phyloP scores from a whole-genome alignment of 2,888 invertebrate genomes.

The Oxyscelio sp. region DNA sequence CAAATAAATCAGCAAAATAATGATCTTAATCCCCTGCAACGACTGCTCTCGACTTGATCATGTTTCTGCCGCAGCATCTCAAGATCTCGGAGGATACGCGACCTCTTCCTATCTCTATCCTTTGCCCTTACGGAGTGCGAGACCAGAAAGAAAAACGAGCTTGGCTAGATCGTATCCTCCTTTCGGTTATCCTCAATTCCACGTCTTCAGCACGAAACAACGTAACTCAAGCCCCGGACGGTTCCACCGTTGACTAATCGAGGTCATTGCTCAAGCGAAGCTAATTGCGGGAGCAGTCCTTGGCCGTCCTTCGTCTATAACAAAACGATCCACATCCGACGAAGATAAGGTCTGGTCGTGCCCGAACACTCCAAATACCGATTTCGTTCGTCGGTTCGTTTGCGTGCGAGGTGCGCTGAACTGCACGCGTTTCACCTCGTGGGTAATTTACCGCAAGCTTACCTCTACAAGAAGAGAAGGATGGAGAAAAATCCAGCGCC shows the following conservation, averaged over 20 bases:
- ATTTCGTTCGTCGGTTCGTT: constrained; percentile 26
- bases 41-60: constrained; percentile 27
- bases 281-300: constrained; percentile 51
- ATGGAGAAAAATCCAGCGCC: background rate
- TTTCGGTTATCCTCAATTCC: constrained; percentile 31
- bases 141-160: constrained; percentile 30
- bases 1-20: constrained; percentile 42
- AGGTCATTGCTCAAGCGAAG: constrained; percentile 54
- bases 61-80: constrained; percentile 34
- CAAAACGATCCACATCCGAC: constrained; percentile 29
- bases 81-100: too few species aligned
- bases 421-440: constrained; percentile 13
- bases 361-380: constrained; percentile 28
- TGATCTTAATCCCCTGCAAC: constrained; percentile 45
- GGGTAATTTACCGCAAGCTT: constrained; percentile 26
- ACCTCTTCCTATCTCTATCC: constrained; percentile 50
- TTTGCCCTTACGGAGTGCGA: constrained; percentile 10
- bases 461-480: background rate
- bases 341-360: constrained; percentile 42
- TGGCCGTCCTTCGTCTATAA: constrained; percentile 59
- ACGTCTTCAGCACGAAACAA: constrained; percentile 24
- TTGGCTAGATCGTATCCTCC: constrained; percentile 24
- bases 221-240: constrained; percentile 11
- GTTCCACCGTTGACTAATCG: constrained; percentile 51
- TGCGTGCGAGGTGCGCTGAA: constrained; percentile 25